Conservation (phyloP, 1,140 invertebrate genomes). For the Drosophila punjabiensis region DNA sequence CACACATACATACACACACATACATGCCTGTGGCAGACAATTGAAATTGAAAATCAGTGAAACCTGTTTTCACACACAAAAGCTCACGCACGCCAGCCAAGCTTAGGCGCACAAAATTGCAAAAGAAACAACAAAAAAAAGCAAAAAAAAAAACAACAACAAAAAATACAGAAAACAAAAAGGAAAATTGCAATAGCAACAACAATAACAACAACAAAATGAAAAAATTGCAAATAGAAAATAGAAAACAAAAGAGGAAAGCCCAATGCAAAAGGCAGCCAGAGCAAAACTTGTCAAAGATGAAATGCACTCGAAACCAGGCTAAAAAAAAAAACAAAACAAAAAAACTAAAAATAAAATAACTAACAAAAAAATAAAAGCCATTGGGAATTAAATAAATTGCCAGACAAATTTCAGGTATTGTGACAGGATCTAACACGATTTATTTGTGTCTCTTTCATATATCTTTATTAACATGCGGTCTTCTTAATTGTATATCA, state of each 20-base stretch:
- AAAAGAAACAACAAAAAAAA: constrained; percentile 13
- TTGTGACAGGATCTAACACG: no score
- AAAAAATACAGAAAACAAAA: constrained; percentile 5
- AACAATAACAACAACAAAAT: constrained; percentile 20
- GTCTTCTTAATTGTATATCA: no score
- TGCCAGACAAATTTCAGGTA: neutral
- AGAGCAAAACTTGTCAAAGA: constrained; percentile 27
- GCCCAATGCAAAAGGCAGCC: constrained; percentile 26
- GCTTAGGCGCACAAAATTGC: constrained; percentile 42
- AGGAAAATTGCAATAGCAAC: constrained; percentile 22
- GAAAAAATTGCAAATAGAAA: constrained; percentile 43
- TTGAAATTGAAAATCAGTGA: constrained; percentile 82
- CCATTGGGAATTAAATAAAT: constrained; percentile 10
- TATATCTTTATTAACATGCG: no score
- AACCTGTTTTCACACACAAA: constrained; percentile 76
- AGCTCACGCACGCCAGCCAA: constrained; percentile 55
- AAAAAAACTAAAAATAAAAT: neutral
- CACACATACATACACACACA: neutral
- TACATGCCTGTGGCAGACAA: constrained; percentile 52
- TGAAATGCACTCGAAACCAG: constrained; percentile 23
- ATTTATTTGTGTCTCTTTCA: no score
- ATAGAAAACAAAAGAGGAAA: constrained; percentile 42
- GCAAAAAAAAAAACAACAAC: neutral
- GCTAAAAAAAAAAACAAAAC: neutral
- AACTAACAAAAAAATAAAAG: neutral